A percentile compares a stretch with the other conserved stretches of the same genome.
Conservation (phyloP, 2,797 vertebrate species). For the Crax fasciolata region DNA sequence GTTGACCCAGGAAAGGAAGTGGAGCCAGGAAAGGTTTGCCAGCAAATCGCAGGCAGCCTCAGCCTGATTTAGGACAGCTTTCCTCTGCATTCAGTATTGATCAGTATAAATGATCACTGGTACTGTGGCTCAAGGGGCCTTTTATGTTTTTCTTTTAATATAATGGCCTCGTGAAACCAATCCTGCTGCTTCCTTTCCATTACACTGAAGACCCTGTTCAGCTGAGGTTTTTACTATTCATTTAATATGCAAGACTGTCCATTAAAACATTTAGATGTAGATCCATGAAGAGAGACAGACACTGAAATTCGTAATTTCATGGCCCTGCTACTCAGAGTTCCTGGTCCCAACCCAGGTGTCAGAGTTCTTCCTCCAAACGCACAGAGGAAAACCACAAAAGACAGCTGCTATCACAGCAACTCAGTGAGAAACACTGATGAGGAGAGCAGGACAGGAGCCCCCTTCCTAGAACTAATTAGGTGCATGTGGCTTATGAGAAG, state of each 20-base stretch:
- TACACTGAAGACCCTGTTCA: not conserved
- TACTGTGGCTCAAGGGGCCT: not conserved
- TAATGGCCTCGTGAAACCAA: not conserved
- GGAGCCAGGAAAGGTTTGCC: not conserved
- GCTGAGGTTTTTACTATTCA: not conserved
- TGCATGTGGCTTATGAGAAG: not conserved
- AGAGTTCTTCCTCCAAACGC: fast-evolving
- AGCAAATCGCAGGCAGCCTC: not conserved
- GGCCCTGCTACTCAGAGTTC: not conserved
- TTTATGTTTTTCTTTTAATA: not conserved
- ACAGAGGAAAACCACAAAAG: not conserved
- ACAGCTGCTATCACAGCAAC: not conserved
- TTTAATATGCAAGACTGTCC: not conserved
- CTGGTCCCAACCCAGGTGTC: fast-evolving
- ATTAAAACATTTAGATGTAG: not conserved
- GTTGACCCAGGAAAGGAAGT: not conserved
- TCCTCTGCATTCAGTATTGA: not conserved
- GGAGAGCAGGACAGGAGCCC: not conserved
- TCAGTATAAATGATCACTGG: not conserved
- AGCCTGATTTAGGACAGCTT: not conserved
- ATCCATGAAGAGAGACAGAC: not conserved
- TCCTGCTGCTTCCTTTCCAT: not conserved
- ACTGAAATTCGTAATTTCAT: not conserved
- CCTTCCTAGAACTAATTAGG: not conserved
- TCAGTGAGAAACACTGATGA: not conserved